phyloP scores from a whole-genome alignment of 1,140 invertebrate species.

The Amphibalanus amphitrite region DNA sequence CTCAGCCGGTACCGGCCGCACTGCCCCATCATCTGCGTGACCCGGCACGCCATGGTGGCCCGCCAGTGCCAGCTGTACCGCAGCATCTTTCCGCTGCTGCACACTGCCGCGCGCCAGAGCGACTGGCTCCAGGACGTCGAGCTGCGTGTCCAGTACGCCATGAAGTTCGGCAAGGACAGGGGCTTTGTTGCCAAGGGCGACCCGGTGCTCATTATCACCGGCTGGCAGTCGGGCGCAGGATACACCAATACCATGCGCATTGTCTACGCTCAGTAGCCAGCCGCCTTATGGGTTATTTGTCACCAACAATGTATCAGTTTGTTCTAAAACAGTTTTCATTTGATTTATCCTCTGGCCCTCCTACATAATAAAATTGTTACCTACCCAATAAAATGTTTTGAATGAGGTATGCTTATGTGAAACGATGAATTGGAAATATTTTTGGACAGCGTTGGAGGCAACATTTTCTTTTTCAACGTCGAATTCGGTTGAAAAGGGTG shows the following conservation, averaged over 20 bases:
- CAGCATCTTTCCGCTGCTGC: conserved; percentile 82
- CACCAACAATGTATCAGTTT: no score
- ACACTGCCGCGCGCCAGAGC: conserved; percentile 48
- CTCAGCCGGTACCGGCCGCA: conserved; percentile 87
- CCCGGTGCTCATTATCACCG: conserved; percentile 83
- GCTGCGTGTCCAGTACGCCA: conserved; percentile 66
- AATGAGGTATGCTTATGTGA: no score
- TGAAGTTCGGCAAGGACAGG: conserved; percentile 69
- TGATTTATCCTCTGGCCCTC: no score
- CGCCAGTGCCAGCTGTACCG: conserved; percentile 85
- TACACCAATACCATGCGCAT: conserved; percentile 94
- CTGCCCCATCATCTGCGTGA: conserved; percentile 93
- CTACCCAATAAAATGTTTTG: no score
- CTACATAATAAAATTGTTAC: no score
- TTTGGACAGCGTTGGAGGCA: no score
- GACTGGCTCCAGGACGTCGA: conserved; percentile 43
- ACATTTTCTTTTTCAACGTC: no score
- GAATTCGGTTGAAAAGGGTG: no score
- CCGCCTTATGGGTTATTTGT: not conserved
- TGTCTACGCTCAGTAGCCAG: conserved; percentile 45
- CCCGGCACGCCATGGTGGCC: conserved; percentile 67
- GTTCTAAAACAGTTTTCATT: no score
- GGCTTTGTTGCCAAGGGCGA: conserved; percentile 73
- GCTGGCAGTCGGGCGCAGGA: conserved; percentile 89
- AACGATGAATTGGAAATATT: no score